These are phyloP conservation scores for Andrena bucephala DNA, from an alignment of 2,888 invertebrate genomes.

Conservation along the genomic window DNA sequence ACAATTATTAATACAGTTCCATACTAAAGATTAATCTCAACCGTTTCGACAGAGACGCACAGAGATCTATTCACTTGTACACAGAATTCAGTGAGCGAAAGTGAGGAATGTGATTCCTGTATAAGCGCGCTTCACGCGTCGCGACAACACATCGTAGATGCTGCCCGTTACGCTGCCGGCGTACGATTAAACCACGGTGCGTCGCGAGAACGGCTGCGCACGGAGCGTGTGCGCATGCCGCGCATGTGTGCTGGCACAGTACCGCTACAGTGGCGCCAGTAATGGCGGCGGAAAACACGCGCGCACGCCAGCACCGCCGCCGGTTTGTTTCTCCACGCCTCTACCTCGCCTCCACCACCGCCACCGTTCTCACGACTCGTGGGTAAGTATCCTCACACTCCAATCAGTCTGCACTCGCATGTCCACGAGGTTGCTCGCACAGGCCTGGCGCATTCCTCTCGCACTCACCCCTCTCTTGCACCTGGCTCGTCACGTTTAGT, in stretches of 20 bases:
- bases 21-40: neutral
- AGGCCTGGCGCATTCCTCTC: constrained; percentile 81
- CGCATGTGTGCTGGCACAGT: constrained; percentile 49
- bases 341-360: constrained; percentile 77
- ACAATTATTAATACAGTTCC: neutral
- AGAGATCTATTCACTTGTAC: neutral
- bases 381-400: constrained; percentile 84
- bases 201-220: constrained; percentile 58
- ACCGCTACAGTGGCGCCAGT: constrained; percentile 73
- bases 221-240: constrained; percentile 59
- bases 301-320: constrained; percentile 75
- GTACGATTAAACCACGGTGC: constrained; percentile 62
- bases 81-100: neutral
- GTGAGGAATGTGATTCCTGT: neutral
- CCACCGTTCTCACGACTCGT: constrained; percentile 78
- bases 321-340: constrained; percentile 77
- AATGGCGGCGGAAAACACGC: constrained; percentile 76
- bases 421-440: constrained; percentile 83
- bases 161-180: constrained; percentile 57
- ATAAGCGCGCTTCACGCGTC: neutral
- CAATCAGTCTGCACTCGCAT: constrained; percentile 85
- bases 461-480: constrained; percentile 71
- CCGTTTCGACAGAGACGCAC: neutral
- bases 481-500: constrained; percentile 62
- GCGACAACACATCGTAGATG: constrained; percentile 30